Base-by-base conservation (phyloP, 2,797 vertebrate species). In the Darevskia mixta region DNA sequence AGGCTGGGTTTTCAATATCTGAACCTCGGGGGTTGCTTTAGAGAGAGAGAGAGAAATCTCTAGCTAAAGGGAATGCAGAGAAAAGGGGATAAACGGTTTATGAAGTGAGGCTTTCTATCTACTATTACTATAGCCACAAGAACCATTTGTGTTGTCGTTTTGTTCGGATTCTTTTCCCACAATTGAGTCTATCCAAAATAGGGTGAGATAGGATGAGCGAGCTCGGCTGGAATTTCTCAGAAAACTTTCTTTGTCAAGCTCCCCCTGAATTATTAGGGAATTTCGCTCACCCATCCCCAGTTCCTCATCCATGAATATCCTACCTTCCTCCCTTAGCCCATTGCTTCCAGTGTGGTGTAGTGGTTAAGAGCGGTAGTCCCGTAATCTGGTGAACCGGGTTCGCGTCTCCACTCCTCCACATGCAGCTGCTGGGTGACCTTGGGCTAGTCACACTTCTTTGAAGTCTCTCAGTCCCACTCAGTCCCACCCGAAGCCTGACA, bases 1-100 rank as follows among this genome's bases (percentile, higher is more conserved):
- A 75, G 79, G 55, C 35, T 88, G 66, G 66, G 4, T 45, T 84
- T 88, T 79, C 41, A 17, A 79, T 45, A 80, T 85, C 9, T 80
- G 49, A 79, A 79, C 29, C 29, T 73, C 25, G 45, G 55, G 15
- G 38, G 55, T 73, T 79, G 15, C 23, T 64, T 84, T 72, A 73
- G 82, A 85, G 35, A 67, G 66, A 61, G 25, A 71, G 3, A 49
- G 27, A 17, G 3, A 67, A 79, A 69, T 13, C 20, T 35, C 49
- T 45, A 73, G 23, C 55, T 18, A 64, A 64, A 79, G 55, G 1
- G 4, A 58, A 84, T 43, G 61, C 29, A 23, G 35, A 72, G 49
- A 32, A 72, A 79, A 64, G 55, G 67, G 38, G 25, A 2, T 38
- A 6, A 61, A 61, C n/a, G 3, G 41, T 75, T 76, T 75, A 66